Conservation (phyloP, 1,140 invertebrate genomes). For the Neotoxoptera formosana region DNA sequence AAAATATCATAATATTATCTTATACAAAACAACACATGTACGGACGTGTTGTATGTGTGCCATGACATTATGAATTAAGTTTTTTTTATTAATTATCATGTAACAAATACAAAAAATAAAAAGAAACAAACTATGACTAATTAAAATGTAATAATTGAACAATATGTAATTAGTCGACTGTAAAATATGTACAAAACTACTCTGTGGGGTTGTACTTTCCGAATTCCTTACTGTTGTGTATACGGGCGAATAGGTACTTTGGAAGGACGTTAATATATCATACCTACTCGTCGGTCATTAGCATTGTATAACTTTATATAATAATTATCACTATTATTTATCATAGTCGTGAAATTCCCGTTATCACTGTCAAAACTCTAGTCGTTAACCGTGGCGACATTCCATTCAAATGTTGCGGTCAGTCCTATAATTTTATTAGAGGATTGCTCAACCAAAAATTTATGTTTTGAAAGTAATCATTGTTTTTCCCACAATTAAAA, state of each 20-base stretch:
- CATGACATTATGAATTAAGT: constrained; percentile 5
- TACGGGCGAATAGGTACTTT: constrained; percentile 29
- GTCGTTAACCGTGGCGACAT: constrained; percentile 23
- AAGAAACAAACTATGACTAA: background rate
- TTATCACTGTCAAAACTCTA: background rate
- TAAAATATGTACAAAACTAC: background rate
- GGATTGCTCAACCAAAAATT: constrained; percentile 11
- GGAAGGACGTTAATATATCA: constrained; percentile 1
- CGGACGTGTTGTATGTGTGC: background rate
- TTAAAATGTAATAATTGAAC: constrained; percentile 2
- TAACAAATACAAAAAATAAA: background rate
- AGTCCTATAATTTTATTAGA: background rate
- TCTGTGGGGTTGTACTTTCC: background rate
- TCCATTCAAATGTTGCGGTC: constrained; percentile 19
- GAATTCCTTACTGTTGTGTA: background rate
- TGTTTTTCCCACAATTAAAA: background rate
- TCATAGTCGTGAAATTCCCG: background rate
- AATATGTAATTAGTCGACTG: background rate
- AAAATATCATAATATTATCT: background rate
- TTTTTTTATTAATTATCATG: background rate
- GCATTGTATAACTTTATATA: constrained; percentile 23
- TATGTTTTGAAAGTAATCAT: background rate
- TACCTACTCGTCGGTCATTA: background rate
- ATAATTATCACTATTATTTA: constrained; percentile 36
- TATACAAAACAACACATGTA: background rate